Conservation (phyloP, 2,113 vertebrate genomes). For the Ctenodactylus gundi region DNA sequence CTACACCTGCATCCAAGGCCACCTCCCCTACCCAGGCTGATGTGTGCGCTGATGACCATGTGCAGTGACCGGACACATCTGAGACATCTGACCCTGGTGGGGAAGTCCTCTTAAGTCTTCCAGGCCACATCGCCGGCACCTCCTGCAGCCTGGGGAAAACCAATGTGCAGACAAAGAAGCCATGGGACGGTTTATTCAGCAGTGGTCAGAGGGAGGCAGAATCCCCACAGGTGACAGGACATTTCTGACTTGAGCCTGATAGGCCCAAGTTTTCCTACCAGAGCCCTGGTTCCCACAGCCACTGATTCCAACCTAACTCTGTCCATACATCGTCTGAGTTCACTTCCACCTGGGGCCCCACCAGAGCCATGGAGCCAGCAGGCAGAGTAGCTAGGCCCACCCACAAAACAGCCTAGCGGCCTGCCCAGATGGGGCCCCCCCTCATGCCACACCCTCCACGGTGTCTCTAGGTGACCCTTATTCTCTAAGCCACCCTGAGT, state of each 20-base stretch:
- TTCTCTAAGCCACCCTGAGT: neutral
- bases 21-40: neutral
- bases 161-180: neutral
- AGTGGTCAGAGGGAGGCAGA: neutral
- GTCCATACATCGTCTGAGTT: neutral
- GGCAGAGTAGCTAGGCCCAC: neutral
- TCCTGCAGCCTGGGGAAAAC: neutral
- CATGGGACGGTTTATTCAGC: neutral
- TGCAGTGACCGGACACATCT: neutral
- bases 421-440: neutral
- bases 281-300: neutral
- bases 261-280: neutral
- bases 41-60: too few relatives aligned
- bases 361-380: too few relatives aligned
- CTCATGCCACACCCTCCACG: neutral
- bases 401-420: neutral
- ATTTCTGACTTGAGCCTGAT: neutral
- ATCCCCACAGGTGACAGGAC: neutral
- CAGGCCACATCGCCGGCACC: neutral
- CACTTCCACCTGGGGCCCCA: neutral
- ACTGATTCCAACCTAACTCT: neutral
- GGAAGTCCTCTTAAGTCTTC: neutral
- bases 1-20: neutral
- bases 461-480: neutral
- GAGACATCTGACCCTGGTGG: neutral